A percentile compares a stretch with the other conserved stretches of the same genome.
Evolutionary conservation across 2,113 vertebrate genomes (phyloP).

Genomic region (Atractosteus spatula): DNA sequence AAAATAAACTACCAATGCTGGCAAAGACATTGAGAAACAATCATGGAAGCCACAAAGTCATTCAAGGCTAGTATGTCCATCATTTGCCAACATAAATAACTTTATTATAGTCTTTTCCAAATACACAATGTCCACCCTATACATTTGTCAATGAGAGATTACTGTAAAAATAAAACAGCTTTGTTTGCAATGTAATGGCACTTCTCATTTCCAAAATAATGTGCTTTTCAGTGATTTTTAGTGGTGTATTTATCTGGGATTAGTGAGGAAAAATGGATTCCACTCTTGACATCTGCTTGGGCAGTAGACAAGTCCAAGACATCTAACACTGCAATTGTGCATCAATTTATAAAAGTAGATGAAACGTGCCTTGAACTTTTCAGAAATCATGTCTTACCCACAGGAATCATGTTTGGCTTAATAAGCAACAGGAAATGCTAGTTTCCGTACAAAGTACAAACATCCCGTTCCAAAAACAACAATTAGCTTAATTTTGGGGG

Average conservation of each 20-base stretch:
- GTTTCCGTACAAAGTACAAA: too few relatives aligned
- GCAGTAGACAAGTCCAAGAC: background rate
- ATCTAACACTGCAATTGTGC: too few relatives aligned
- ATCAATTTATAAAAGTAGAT: too few relatives aligned
- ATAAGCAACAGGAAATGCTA: too few relatives aligned
- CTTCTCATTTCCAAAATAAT: background rate
- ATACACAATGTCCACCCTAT: conserved; percentile 5
- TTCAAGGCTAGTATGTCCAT: background rate
- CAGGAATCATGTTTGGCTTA: too few relatives aligned
- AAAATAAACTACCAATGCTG: conserved; percentile 7
- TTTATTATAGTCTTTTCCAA: conserved; percentile 3
- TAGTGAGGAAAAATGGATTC: background rate
- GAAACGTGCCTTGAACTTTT: too few relatives aligned
- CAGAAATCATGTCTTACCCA: too few relatives aligned
- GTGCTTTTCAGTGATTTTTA: background rate
- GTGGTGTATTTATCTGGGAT: conserved; percentile 10
- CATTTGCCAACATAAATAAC: conserved; percentile 9
- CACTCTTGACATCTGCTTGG: background rate
- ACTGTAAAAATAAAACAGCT: conserved; percentile 4
- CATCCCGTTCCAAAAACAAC: too few relatives aligned
- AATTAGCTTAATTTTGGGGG: too few relatives aligned
- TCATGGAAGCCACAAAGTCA: background rate
- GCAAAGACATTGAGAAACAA: conserved; percentile 14
- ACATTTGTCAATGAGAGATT: conserved; percentile 3
- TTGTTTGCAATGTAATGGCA: background rate